Conservation (phyloP, 1,140 invertebrate genomes). For the Calycopis cecrops region DNA sequence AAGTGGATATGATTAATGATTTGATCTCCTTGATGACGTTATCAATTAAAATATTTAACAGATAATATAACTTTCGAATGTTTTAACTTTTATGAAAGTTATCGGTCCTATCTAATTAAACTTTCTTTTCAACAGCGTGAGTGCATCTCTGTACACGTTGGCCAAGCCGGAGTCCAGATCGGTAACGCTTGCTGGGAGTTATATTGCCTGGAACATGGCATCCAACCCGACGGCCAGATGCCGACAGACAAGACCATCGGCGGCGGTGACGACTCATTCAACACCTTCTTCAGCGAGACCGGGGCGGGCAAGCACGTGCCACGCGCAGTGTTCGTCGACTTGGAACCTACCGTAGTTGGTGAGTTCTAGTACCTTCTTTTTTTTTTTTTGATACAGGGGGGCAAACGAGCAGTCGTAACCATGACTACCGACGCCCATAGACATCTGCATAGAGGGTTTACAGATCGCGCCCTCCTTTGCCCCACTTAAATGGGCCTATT, state of each 20-base stretch:
- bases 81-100: neutral
- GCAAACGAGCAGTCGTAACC: too few species aligned
- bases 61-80: too few species aligned
- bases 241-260: slow-evolving; percentile 79
- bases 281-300: slow-evolving; percentile 94
- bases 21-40: too few species aligned
- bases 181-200: slow-evolving; percentile 90
- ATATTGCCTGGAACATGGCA: slow-evolving; percentile 89
- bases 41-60: too few species aligned
- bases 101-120: neutral
- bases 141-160: slow-evolving; percentile 85
- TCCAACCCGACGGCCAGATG: slow-evolving; percentile 83
- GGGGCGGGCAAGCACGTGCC: slow-evolving; percentile 92
- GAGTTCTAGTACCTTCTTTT: slow-evolving; percentile 36
- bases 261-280: slow-evolving; percentile 89
- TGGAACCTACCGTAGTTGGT: slow-evolving; percentile 93
- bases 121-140: slow-evolving; percentile 59
- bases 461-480: too few species aligned
- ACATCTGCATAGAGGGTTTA: too few species aligned
- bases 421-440: too few species aligned
- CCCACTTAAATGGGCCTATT: too few species aligned
- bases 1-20: too few species aligned
- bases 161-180: slow-evolving; percentile 86
- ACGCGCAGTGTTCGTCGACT: slow-evolving; percentile 89
- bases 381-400: too few species aligned